Evolutionary conservation across 2,797 vertebrate genomes (phyloP).

Genomic region (Tinamus major): DNA sequence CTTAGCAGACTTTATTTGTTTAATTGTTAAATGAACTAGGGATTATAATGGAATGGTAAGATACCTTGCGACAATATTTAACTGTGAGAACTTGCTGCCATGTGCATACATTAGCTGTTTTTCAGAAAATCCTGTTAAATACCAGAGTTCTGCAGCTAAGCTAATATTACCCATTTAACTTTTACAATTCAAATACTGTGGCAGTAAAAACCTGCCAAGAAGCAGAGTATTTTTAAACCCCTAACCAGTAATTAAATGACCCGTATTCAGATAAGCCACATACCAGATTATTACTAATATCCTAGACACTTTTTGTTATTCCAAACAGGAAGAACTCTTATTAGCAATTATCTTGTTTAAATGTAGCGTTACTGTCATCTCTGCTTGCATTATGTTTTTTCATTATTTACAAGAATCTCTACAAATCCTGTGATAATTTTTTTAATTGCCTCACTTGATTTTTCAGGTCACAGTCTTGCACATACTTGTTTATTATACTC

Average conservation of each 20-base stretch:
- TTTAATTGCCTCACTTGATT: slow-evolving; percentile 42
- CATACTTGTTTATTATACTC: slow-evolving; percentile 32
- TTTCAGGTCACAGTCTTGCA: slow-evolving; percentile 38
- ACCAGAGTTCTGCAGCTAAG: slow-evolving; percentile 54
- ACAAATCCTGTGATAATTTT: slow-evolving; percentile 10
- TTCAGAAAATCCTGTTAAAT: slow-evolving; percentile 67
- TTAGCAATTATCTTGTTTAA: slow-evolving; percentile 9
- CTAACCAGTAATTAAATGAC: slow-evolving; percentile 9
- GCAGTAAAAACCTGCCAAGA: background rate
- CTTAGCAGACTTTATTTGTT: slow-evolving; percentile 35
- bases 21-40: slow-evolving; percentile 55
- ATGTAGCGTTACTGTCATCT: slow-evolving; percentile 15
- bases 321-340: background rate
- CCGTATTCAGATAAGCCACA: slow-evolving; percentile 9
- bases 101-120: slow-evolving; percentile 27
- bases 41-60: slow-evolving; percentile 54
- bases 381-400: slow-evolving; percentile 20
- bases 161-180: slow-evolving; percentile 51
- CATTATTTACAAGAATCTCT: slow-evolving; percentile 15
- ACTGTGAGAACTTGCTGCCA: slow-evolving; percentile 19
- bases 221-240: background rate
- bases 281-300: background rate
- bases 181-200: slow-evolving; percentile 47
- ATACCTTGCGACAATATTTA: slow-evolving; percentile 59
- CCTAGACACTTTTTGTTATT: slow-evolving; percentile 3